Evolutionary conservation across 1,140 invertebrate genomes (phyloP).

Genomic region (Phenacoccus solenopsis): DNA sequence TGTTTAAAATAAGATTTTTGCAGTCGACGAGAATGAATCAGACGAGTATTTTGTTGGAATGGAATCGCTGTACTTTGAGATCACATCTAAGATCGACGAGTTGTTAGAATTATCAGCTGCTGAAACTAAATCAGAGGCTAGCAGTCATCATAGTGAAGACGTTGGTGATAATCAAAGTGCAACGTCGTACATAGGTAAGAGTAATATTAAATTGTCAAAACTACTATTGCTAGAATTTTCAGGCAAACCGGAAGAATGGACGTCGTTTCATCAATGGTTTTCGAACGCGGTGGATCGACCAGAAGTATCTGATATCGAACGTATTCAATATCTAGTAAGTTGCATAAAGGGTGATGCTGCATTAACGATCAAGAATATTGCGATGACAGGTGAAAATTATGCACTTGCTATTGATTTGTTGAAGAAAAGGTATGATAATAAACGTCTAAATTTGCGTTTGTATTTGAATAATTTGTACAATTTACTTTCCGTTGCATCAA

Average conservation of each 20-base stretch:
- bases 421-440: neutral
- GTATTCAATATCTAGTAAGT: neutral
- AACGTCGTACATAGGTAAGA: too few species aligned
- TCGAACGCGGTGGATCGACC: neutral
- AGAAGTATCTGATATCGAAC: neutral
- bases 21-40: too few species aligned
- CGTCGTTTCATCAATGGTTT: neutral
- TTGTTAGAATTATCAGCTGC: too few species aligned
- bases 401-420: neutral
- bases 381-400: neutral
- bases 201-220: neutral
- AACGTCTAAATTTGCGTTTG: neutral
- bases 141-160: too few species aligned
- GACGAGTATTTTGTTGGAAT: too few species aligned
- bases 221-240: neutral
- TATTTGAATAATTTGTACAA: neutral
- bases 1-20: too few species aligned
- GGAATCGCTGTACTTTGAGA: too few species aligned
- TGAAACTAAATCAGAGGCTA: too few species aligned
- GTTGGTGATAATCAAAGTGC: too few species aligned
- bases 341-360: neutral
- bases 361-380: neutral
- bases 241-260: neutral
- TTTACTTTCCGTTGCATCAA: neutral
- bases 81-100: too few species aligned